A percentile compares a stretch with the other conserved stretches of the same genome.
phyloP scores from a whole-genome alignment of 2,888 invertebrate genomes.

The Chrysolina haemoptera region DNA sequence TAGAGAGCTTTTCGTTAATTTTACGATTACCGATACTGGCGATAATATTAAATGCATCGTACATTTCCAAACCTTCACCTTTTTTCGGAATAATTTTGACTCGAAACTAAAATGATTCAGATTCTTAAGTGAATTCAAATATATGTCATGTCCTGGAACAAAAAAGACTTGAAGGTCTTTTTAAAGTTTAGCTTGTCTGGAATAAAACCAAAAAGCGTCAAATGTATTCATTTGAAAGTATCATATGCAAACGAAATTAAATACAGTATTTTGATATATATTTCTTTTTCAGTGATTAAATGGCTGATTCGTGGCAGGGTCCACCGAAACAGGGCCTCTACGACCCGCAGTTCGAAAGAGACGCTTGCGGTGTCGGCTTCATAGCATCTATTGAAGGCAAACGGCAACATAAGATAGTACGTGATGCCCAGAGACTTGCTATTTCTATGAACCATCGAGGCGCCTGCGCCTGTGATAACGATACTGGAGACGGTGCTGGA shows the following conservation, averaged over 20 bases:
- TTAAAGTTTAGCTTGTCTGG: too few species aligned
- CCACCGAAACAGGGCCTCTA: slow-evolving; percentile 94
- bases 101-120: too few species aligned
- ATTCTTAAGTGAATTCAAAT: too few species aligned
- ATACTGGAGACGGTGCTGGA: slow-evolving; percentile 99
- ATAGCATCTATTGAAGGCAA: slow-evolving; percentile 98
- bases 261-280: slow-evolving; percentile 7
- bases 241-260: neutral
- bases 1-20: too few species aligned
- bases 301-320: slow-evolving; percentile 79
- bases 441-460: slow-evolving; percentile 99
- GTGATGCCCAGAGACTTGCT: slow-evolving; percentile 95
- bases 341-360: slow-evolving; percentile 95
- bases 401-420: slow-evolving; percentile 94
- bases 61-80: too few species aligned
- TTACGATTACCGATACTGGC: too few species aligned
- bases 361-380: slow-evolving; percentile 99
- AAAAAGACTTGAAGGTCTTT: too few species aligned
- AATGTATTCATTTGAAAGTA: neutral
- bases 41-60: too few species aligned
- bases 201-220: neutral
- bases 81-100: too few species aligned
- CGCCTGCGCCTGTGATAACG: slow-evolving; percentile 99
- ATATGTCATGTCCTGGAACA: too few species aligned
- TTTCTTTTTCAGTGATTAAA: slow-evolving; percentile 61